Percentiles rank a stretch among this genome's conserved stretches.
Evolutionary conservation across 2,888 invertebrate species (phyloP).

Genomic region (Helobdella robusta): DNA sequence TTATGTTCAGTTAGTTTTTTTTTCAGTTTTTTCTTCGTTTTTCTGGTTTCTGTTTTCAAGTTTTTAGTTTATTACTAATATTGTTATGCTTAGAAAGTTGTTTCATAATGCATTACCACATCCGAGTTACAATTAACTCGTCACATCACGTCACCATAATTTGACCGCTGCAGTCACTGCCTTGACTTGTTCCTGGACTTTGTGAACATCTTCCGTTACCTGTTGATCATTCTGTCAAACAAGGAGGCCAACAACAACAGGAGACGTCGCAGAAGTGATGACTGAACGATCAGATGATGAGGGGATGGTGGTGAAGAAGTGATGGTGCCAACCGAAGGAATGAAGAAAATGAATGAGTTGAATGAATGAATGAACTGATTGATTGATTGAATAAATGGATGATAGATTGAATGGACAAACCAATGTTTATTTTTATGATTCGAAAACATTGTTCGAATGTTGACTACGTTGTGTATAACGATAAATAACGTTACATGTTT

Average conservation of each 20-base stretch:
- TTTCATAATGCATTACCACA: neutral
- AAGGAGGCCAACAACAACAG: constrained; percentile 37
- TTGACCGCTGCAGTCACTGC: constrained; percentile 57
- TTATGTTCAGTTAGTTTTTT: constrained; percentile 60
- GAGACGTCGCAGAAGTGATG: neutral
- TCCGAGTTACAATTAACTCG: neutral
- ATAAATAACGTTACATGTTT: too few relatives aligned
- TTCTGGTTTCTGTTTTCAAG: neutral
- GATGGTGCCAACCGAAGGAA: too few relatives aligned
- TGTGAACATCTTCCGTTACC: constrained; percentile 80
- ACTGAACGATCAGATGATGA: constrained; percentile 4
- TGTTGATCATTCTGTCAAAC: constrained; percentile 69
- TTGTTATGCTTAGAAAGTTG: neutral
- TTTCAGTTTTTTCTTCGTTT: neutral
- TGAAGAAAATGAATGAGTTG: too few relatives aligned
- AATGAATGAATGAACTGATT: too few relatives aligned
- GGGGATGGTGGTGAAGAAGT: too few relatives aligned
- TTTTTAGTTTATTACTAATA: neutral
- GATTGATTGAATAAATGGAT: too few relatives aligned
- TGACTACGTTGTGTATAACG: too few relatives aligned
- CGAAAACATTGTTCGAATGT: too few relatives aligned
- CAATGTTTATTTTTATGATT: too few relatives aligned
- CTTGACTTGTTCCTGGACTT: constrained; percentile 90
- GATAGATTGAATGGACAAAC: too few relatives aligned
- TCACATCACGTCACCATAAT: neutral